phyloP scores from a whole-genome alignment of 2,797 vertebrate species.

The Malacoctenus gilli region DNA sequence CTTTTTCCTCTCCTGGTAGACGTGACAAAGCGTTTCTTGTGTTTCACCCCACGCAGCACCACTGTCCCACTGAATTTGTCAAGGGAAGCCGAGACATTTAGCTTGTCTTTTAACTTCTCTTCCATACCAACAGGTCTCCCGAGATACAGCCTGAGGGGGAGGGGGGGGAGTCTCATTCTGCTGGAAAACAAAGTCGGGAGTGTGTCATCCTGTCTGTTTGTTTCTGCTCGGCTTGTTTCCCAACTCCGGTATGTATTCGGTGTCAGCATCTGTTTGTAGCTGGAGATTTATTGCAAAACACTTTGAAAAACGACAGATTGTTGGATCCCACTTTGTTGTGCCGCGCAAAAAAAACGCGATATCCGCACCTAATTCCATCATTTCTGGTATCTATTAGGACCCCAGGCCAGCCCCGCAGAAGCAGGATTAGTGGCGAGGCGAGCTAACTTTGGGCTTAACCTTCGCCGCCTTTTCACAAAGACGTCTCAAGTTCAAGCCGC shows the following conservation, averaged over 20 bases:
- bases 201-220: conserved; percentile 59
- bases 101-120: conserved; percentile 73
- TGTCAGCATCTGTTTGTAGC: conserved; percentile 53
- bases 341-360: conserved; percentile 40
- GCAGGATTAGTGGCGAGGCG: conserved; percentile 43
- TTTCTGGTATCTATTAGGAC: conserved; percentile 40
- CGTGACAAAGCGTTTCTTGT: conserved; percentile 60
- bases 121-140: conserved; percentile 63
- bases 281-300: conserved; percentile 49
- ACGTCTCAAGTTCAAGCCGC: conserved; percentile 47
- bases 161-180: conserved; percentile 27
- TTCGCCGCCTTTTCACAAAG: conserved; percentile 52
- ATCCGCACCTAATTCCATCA: conserved; percentile 51
- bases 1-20: conserved; percentile 33
- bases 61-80: conserved; percentile 71
- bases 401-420: conserved; percentile 37
- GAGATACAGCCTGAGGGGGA: conserved; percentile 58
- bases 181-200: conserved; percentile 55
- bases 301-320: conserved; percentile 51
- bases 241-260: conserved; percentile 35
- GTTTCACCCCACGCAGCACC: conserved; percentile 53
- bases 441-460: conserved; percentile 54
- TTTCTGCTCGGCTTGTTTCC: conserved; percentile 62
- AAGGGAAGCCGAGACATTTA: conserved; percentile 68
- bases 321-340: conserved; percentile 32